phyloP scores from a whole-genome alignment of 1,140 invertebrate species.

The Galleria mellonella region DNA sequence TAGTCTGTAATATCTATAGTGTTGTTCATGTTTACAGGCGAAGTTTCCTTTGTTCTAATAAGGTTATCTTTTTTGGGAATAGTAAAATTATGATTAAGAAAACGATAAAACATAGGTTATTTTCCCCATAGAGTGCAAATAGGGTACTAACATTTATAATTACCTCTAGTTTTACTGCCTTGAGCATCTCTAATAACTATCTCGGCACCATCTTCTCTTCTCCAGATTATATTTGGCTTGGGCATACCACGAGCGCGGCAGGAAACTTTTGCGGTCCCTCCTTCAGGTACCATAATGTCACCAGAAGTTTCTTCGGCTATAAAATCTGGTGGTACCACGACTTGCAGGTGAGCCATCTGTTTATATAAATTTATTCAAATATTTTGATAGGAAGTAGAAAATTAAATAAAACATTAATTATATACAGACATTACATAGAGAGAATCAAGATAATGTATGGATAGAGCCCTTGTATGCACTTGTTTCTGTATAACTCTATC shows the following conservation, averaged over 20 bases:
- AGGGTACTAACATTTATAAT: neutral
- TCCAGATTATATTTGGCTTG: conserved; percentile 86
- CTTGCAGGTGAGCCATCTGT: conserved; percentile 86
- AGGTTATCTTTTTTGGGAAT: too few species aligned
- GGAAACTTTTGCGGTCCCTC: conserved; percentile 79
- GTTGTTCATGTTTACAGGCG: too few species aligned
- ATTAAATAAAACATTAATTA: too few species aligned
- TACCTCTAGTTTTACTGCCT: conserved; percentile 79
- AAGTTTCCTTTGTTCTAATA: too few species aligned
- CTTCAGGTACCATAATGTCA: conserved; percentile 88
- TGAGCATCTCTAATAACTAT: conserved; percentile 82
- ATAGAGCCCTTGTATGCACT: too few species aligned
- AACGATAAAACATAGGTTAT: too few species aligned
- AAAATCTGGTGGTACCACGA: conserved; percentile 90
- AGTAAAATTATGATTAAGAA: too few species aligned
- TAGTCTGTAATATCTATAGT: too few species aligned
- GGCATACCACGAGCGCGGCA: conserved; percentile 88
- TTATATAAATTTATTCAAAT: neutral
- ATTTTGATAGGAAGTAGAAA: too few species aligned
- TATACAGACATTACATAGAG: too few species aligned
- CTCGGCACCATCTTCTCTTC: conserved; percentile 86
- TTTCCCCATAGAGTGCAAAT: neutral
- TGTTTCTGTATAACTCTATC: too few species aligned
- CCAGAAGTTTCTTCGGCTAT: conserved; percentile 86
- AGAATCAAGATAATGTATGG: too few species aligned